phyloP scores from a whole-genome alignment of 2,797 vertebrate genomes.

The Melanitta fusca region DNA sequence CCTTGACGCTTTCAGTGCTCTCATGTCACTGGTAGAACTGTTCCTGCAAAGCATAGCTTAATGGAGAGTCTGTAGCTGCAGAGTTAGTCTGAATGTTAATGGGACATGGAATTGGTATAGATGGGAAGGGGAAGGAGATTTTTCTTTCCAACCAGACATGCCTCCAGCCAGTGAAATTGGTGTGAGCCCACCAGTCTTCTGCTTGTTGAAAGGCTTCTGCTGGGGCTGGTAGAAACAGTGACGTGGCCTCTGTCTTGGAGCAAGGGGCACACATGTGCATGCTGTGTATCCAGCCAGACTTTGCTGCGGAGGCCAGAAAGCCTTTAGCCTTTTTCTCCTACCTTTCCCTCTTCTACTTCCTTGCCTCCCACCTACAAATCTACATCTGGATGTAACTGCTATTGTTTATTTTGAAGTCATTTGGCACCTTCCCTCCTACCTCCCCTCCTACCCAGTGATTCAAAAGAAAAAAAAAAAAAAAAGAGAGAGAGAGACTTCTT shows the following conservation, averaged over 20 bases:
- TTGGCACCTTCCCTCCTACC: neutral
- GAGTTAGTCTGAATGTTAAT: neutral
- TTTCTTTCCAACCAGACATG: neutral
- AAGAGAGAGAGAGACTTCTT: neutral
- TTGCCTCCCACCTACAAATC: neutral
- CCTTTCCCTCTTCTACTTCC: neutral
- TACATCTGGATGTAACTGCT: neutral
- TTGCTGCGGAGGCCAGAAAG: neutral
- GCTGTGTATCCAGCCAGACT: neutral
- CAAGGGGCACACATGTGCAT: rapidly evolving
- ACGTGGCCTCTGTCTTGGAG: rapidly evolving
- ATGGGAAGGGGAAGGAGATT: neutral
- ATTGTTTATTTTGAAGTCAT: neutral
- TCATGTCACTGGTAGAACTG: neutral
- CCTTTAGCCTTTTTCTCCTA: neutral
- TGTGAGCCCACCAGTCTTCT: neutral
- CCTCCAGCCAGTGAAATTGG: neutral
- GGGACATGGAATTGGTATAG: neutral
- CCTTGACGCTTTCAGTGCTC: neutral
- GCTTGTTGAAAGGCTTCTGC: neutral
- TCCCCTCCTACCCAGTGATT: neutral
- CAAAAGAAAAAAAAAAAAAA: neutral
- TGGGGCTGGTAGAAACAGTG: neutral
- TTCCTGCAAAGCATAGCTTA: neutral
- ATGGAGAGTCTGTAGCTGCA: neutral